Percentiles rank a stretch among this genome's conserved stretches.
These are phyloP conservation scores for Myrmecophaga tridactyla DNA, from an alignment of 2,113 vertebrate genomes.

Conservation along the genomic window DNA sequence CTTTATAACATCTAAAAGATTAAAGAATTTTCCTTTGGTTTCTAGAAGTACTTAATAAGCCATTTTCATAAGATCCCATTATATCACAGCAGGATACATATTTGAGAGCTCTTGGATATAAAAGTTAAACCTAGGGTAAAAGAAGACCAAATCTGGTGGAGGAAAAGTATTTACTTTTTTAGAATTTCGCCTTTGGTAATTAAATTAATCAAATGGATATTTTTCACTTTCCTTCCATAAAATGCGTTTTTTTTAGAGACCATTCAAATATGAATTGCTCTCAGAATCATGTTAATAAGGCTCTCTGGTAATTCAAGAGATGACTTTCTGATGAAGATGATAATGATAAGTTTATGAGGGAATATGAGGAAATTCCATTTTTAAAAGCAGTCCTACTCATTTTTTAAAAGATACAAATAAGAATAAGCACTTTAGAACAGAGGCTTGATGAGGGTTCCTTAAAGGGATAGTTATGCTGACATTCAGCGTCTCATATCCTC, in stretches of 20 bases:
- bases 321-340: conserved; percentile 61
- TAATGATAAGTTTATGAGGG: conserved; percentile 43
- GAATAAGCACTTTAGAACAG: conserved; percentile 22
- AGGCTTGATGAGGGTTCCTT: conserved; percentile 28
- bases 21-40: conserved; percentile 22
- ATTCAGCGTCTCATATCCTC: background rate
- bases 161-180: background rate
- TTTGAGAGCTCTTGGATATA: conserved; percentile 32
- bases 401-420: conserved; percentile 21
- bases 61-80: conserved; percentile 38
- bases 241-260: conserved; percentile 56
- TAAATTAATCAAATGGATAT: conserved; percentile 68
- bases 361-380: conserved; percentile 17
- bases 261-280: conserved; percentile 45
- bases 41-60: conserved; percentile 65
- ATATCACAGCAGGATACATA: conserved; percentile 25
- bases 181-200: conserved; percentile 62
- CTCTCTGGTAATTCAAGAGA: conserved; percentile 56
- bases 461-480: background rate
- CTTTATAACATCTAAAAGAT: conserved; percentile 42
- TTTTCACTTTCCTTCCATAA: conserved; percentile 48
- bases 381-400: conserved; percentile 23
- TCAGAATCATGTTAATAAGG: conserved; percentile 67
- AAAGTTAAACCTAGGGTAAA: conserved; percentile 49
- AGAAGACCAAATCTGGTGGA: background rate